Conservation (phyloP, 2,113 vertebrate species). For the Cyprinodon brontotheroides region DNA sequence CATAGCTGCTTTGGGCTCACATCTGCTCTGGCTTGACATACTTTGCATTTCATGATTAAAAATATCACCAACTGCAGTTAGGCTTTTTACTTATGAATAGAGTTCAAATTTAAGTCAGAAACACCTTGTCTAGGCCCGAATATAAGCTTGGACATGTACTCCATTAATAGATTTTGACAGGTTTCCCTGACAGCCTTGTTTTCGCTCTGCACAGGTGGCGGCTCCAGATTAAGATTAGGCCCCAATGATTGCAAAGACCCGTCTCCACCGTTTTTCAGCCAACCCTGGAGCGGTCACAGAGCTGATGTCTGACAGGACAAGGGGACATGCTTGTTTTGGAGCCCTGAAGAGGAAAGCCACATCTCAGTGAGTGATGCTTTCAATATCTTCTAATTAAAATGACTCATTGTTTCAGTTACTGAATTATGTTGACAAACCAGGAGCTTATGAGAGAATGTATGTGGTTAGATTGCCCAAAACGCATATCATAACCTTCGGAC, state of each 20-base stretch:
- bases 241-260: constrained; percentile 74
- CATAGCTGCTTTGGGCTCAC: constrained; percentile 64
- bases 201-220: constrained; percentile 65
- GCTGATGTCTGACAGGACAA: constrained; percentile 72
- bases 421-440: not conserved
- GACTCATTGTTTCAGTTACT: constrained; percentile 10
- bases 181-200: constrained; percentile 32
- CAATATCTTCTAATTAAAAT: constrained; percentile 12
- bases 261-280: constrained; percentile 63
- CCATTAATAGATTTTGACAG: constrained; percentile 45
- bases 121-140: constrained; percentile 10
- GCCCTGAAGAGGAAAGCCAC: constrained; percentile 73
- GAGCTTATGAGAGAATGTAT: not conserved
- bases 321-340: constrained; percentile 70
- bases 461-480: not conserved
- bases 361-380: constrained; percentile 75
- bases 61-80: constrained; percentile 39
- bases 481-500: not conserved
- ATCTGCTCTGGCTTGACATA: constrained; percentile 68
- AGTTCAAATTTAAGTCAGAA: constrained; percentile 11
- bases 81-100: not conserved
- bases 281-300: constrained; percentile 63
- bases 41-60: constrained; percentile 47
- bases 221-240: constrained; percentile 58
- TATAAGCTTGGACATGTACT: constrained; percentile 25